Conservation (phyloP, 2,113 vertebrate genomes). For the Mobula birostris region DNA sequence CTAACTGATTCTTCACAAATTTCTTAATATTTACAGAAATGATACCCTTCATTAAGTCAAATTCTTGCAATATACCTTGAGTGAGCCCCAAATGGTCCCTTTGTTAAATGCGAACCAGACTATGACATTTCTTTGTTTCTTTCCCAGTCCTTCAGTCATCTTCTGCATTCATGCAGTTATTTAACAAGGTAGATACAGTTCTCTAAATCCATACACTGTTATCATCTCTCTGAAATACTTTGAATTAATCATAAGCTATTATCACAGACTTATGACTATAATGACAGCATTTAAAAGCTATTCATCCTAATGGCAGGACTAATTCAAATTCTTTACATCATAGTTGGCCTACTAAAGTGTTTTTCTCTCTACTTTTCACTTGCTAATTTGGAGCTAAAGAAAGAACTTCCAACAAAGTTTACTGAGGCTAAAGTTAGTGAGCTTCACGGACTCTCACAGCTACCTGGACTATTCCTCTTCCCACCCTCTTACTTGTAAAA, state of each 20-base stretch:
- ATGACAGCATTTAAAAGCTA: neutral
- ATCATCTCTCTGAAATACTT: neutral
- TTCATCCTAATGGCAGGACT: neutral
- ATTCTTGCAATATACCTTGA: neutral
- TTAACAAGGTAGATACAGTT: neutral
- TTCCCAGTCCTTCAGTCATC: neutral
- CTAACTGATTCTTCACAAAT: neutral
- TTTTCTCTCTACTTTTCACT: neutral
- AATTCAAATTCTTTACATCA: neutral
- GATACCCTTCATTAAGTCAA: neutral
- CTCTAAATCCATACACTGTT: neutral
- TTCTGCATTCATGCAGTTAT: neutral
- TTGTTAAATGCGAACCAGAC: neutral
- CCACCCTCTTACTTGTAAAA: no score
- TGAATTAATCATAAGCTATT: constrained; percentile 1
- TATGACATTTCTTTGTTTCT: neutral
- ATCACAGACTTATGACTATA: neutral
- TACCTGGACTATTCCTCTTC: no score
- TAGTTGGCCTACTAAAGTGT: neutral
- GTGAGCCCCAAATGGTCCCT: neutral
- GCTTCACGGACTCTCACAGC: no score
- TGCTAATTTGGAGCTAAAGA: neutral
- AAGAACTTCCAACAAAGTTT: neutral
- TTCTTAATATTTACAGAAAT: neutral
- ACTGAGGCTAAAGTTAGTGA: neutral